A percentile compares a stretch with the other conserved stretches of the same genome.
Evolutionary conservation across 1,140 invertebrate species (phyloP).

Genomic region (Rhopalosiphum maidis): DNA sequence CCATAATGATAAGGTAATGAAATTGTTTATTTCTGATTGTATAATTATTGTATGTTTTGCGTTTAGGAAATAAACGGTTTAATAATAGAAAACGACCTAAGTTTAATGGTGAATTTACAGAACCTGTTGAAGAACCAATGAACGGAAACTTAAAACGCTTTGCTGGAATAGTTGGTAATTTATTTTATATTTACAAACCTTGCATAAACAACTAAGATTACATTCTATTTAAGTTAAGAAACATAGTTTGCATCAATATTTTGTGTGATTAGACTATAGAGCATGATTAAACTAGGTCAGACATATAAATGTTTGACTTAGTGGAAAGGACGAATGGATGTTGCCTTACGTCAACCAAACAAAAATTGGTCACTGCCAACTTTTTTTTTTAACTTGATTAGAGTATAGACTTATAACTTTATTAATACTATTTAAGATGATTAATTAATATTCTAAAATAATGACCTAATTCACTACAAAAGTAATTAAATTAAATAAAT

Average conservation of each 20-base stretch:
- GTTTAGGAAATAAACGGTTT: slow-evolving; percentile 3
- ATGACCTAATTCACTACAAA: not conserved
- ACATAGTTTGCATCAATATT: too few species aligned
- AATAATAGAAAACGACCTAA: slow-evolving; percentile 34
- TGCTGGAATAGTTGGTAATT: slow-evolving; percentile 52
- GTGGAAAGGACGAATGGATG: too few species aligned
- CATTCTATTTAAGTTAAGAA: too few species aligned
- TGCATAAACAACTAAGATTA: not conserved
- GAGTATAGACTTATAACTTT: not conserved
- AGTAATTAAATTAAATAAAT: not conserved
- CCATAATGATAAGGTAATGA: not conserved
- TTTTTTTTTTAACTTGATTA: too few species aligned
- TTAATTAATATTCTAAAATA: not conserved
- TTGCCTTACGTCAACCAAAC: too few species aligned
- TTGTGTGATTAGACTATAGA: too few species aligned
- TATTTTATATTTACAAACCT: not conserved
- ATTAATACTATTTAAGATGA: not conserved
- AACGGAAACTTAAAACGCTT: slow-evolving; percentile 54
- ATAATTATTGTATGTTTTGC: not conserved
- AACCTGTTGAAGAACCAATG: slow-evolving; percentile 45
- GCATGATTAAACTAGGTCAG: too few species aligned
- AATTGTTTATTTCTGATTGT: not conserved
- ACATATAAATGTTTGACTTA: too few species aligned
- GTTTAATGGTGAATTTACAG: not conserved
- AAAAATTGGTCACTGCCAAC: too few species aligned